These are phyloP conservation scores for Dryobota labecula DNA, from an alignment of 2,888 invertebrate genomes.

Conservation along the genomic window DNA sequence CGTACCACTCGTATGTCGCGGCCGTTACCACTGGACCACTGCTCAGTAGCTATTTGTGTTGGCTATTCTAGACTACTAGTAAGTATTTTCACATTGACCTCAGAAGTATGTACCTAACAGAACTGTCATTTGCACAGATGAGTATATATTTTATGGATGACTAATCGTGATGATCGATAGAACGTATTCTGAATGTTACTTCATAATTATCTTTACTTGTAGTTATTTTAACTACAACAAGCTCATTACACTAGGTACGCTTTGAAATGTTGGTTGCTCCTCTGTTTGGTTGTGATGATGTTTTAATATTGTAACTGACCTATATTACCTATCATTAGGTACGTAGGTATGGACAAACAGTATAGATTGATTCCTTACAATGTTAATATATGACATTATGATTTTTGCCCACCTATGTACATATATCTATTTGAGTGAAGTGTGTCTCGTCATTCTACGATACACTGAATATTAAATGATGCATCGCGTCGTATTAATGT, in stretches of 20 bases:
- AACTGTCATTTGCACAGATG: neutral
- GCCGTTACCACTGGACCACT: too few species aligned
- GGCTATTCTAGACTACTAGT: too few species aligned
- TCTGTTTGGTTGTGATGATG: neutral
- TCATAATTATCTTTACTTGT: neutral
- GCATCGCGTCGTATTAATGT: neutral
- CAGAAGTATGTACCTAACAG: neutral
- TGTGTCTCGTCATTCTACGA: neutral
- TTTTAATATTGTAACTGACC: neutral
- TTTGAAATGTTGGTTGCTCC: neutral
- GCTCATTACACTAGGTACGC: neutral
- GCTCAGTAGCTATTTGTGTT: neutral
- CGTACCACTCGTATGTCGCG: too few species aligned
- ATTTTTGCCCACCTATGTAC: neutral
- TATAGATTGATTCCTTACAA: neutral
- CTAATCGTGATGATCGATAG: neutral
- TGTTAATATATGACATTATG: neutral
- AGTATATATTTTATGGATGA: neutral
- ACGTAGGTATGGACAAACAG: neutral
- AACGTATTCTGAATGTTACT: neutral
- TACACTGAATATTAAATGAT: slow-evolving; percentile 11
- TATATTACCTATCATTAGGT: neutral
- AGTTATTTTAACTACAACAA: neutral
- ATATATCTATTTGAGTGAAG: neutral
- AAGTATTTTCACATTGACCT: neutral